Base-by-base conservation (phyloP, 2,888 invertebrate species). In the Allygus modestus region DNA sequence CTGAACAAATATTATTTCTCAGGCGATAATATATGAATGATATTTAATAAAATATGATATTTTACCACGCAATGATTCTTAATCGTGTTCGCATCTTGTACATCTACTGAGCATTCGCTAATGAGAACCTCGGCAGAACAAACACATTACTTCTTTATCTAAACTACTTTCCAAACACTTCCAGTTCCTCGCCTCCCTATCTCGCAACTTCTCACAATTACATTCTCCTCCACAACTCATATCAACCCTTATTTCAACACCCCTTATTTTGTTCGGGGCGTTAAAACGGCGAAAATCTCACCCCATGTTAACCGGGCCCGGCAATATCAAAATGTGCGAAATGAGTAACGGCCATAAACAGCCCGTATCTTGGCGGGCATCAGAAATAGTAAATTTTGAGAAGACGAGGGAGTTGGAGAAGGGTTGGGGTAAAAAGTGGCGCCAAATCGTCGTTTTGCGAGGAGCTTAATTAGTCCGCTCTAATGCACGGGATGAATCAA, bases 401-500 rank as follows among this genome's bases (percentile, higher is more conserved):
- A n/a, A 26, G 31, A 51, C 4, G 73, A 54, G 41, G 7, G 28
- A 12, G 28, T 43, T 41, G 69, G 12, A 51, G 46, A 46, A 46
- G 20, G 46, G n/a, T n/a, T n/a, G 23, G 54, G 75, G 73, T 71
- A 71, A 71, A 82, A 31, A 37, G 54, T 23, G 37, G 37, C 51
- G 73, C 51, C 51, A 26, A 83, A 82, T 46, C 46, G 83, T 37
- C 83, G 83, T 83, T 83, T 83, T 23, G 83, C 58, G 61, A 54
- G 37, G 37, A 41, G 61, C 83, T 54, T 83, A 83, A 83, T 83
- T 83, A 83, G 75, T 33, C 79, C 51, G 28, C 26, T 7, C 75
- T 83, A 83, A 83, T 83, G 75, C 83, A 73, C 54, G 31, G 73
- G 61, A 51, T 73, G 83, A 73, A 41, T 83, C 83, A 75, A 73